Base-by-base conservation (phyloP, 2,888 invertebrate genomes). In the Nezara viridula region DNA sequence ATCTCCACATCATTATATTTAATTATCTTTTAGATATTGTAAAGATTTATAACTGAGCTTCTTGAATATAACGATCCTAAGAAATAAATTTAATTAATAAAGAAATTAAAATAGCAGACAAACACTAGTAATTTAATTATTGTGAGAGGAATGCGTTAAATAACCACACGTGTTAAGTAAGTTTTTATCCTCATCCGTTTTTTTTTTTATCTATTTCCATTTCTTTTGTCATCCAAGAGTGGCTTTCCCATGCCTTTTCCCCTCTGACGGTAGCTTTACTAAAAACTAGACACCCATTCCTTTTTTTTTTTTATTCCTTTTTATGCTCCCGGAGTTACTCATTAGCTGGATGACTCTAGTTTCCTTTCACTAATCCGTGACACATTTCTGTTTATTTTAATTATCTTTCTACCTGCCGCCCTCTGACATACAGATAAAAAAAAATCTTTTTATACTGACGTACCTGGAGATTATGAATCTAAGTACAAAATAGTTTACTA, bases 291-390 rank as follows among this genome's bases (percentile, higher is more conserved):
- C 81, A 40, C 44, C 44, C 81, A 44, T n/a, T 81, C 44, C 44
- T n/a, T 81, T 77, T 77, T 37, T 77, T n/a, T 44, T 44, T 3
- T 32, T 16, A 37, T 73, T 12, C 37, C 66, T 73, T 73, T 73
- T 73, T 73, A 24, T 47, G 44, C 44, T n/a, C 19, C 44, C 16
- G 81, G 40, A 47, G 81, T 81, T 47, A 44, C 81, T 81, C 81
- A 81, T 81, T 81, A 81, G 81, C 24, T 44, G 44, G 81, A 81
- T 81, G 81, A 81, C 81, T 81, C 24, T 81, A 44, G 81, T 44
- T n/a, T 81, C 40, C 81, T 81, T 81, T 81, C 44, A 81, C 44
- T 81, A 81, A 81, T 81, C 81, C 81, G 81, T 81, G 81, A 81
- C 81, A 81, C 81, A 47, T 81, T 81, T 81, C 44, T 81, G 44